A percentile compares a stretch with the other conserved stretches of the same genome.
These are phyloP conservation scores for Cataglyphis hispanica DNA, from an alignment of 1,140 invertebrate genomes.

Conservation along the genomic window DNA sequence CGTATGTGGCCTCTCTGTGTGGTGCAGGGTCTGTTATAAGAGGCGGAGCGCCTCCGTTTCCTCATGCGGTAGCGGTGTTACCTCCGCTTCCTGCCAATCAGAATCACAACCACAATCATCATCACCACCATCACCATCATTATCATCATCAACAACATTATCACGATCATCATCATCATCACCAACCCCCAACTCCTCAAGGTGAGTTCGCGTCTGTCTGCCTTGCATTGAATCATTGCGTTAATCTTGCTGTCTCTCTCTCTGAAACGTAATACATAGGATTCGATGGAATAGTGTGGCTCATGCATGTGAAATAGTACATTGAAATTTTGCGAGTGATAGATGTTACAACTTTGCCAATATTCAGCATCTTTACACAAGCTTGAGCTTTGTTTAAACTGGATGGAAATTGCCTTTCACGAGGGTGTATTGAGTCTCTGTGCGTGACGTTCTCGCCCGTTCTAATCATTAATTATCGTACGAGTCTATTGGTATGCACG, in stretches of 20 bases:
- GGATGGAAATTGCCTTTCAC: conserved; percentile 14
- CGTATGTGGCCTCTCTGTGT: conserved; percentile 83
- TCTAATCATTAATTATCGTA: background rate
- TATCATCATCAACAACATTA: conserved; percentile 82
- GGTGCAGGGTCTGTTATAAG: conserved; percentile 84
- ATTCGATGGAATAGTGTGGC: conserved; percentile 29
- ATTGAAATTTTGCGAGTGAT: background rate
- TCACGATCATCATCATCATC: conserved; percentile 77
- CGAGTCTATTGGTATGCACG: conserved; percentile 41
- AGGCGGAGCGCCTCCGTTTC: conserved; percentile 86
- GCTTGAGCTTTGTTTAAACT: conserved; percentile 16
- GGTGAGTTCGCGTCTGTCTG: conserved; percentile 82
- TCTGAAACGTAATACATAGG: background rate
- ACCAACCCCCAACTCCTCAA: conserved; percentile 87
- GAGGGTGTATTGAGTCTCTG: background rate
- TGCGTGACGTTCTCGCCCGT: conserved; percentile 25
- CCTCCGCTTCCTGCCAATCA: conserved; percentile 87
- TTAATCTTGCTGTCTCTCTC: conserved; percentile 10
- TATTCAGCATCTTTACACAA: conserved; percentile 3
- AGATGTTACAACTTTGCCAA: background rate
- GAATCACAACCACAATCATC: conserved; percentile 83
- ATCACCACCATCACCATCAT: conserved; percentile 78
- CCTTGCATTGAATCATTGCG: conserved; percentile 19
- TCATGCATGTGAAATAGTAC: conserved; percentile 32
- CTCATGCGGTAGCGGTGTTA: conserved; percentile 89